Base-by-base conservation (phyloP, 1,140 invertebrate species). In the Drosophila pseudoananassae region DNA sequence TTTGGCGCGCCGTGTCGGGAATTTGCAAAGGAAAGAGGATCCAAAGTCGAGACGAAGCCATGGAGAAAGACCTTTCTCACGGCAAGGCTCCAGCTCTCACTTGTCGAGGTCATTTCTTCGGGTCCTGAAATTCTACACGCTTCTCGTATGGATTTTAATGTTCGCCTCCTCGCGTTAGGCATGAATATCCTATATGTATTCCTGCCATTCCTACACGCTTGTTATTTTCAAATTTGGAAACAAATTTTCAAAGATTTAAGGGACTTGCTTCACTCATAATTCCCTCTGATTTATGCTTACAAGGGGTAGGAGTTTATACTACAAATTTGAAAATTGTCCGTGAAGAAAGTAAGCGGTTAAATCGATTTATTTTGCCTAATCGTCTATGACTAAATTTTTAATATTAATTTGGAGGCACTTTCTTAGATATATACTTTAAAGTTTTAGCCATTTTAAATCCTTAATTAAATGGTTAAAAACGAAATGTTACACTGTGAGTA, bases 101-200 rank as follows among this genome's bases (percentile, higher is more conserved):
- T 75, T 75, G 60, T 20, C 25, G 15, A 15, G 52, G 65, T 66
- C 82, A 57, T 76, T 74, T 31, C 46, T 54, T 57, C 36, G 31
- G 40, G 36, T 54, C 61, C 60, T 87, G 81, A 81, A 85, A 85
- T 85, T 87, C 78, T 51, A 85, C 60, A 81, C 83, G 78, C 82
- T 51, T 81, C 69, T 75, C 78, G 47, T 61, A 49, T 61, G 51
- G 51, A 65, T 70, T 69, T 85, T 85, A 71, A 70, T 77, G 60
- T 66, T 70, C 55, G 10, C 40, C 45, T 70, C 56, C 73, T 54
- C 38, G 27, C 25, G 40, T 64, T 65, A 51, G 36, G 80, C 76
- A 85, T 84, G 80, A 69, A 76, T 68, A 27, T 27, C 25, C 5
- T 27, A 5, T 3, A 20, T 3, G 59, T 79, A 54, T 55, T 27